A percentile compares a stretch with the other conserved stretches of the same genome.
phyloP scores from a whole-genome alignment of 30 jellyfish, hydroid and myxozoan genomes.

The Cassiopea andromeda region DNA sequence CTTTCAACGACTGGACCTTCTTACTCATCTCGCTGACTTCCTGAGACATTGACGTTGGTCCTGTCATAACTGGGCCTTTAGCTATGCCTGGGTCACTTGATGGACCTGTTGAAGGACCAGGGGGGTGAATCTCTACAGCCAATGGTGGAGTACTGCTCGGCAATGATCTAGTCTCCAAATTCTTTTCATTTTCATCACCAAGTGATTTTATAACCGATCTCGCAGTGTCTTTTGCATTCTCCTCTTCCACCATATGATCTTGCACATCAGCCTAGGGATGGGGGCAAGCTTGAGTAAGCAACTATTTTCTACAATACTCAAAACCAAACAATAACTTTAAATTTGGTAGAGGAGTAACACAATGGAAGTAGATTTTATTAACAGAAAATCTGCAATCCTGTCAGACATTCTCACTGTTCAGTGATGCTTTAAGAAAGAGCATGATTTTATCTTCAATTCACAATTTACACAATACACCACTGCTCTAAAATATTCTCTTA shows the following conservation, averaged over 20 bases:
- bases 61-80: constrained; percentile 62
- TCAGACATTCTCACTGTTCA: no score
- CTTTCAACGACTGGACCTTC: constrained; percentile 76
- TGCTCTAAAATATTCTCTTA: no score
- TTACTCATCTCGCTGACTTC: constrained; percentile 86
- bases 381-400: no score
- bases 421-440: no score
- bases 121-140: constrained; percentile 93
- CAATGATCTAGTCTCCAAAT: constrained; percentile 89
- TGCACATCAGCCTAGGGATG: constrained; percentile 38
- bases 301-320: neutral
- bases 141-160: constrained; percentile 95
- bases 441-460: no score
- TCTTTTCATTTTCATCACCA: constrained; percentile 91
- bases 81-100: constrained; percentile 95
- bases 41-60: constrained; percentile 81
- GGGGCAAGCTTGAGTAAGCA: neutral
- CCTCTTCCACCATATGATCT: constrained; percentile 55
- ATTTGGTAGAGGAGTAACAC: no score
- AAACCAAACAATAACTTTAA: no score
- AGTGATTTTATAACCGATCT: constrained; percentile 88
- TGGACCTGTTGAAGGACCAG: constrained; percentile 87
- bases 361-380: no score
- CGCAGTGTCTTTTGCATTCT: constrained; percentile 90
- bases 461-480: no score